Base-by-base conservation (phyloP, 92 coral and sea anemone species). In the Parazoanthus atlanticus region DNA sequence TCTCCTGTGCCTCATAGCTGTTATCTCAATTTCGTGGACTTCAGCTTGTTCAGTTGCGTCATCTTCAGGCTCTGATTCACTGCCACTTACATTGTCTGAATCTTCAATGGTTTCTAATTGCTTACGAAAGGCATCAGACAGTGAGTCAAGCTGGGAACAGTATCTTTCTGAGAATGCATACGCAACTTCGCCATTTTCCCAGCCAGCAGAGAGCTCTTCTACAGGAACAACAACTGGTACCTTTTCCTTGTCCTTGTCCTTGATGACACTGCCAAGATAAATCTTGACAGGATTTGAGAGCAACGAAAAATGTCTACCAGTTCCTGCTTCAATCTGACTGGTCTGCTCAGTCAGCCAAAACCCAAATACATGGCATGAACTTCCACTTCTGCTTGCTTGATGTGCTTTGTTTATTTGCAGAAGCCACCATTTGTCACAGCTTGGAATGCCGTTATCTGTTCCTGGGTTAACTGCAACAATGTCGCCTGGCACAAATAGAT, bases 361-460 rank as follows among this genome's bases (percentile, higher is more conserved):
- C 73, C 93, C 95, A 89, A 86, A 94, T 12, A 94, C 91, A 79
- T 89, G 94, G 67, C 94, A 94, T 0, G 90, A 94, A 76, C 72
- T 28, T 33, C 85, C 82, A 13, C 67, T 58, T 79, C 30, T 90
- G 32, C 34, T 80, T 19, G 90, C 38, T 16, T 52, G 21, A 46
- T 46, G 58, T 43, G 89, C 86, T 85, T 90, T 94, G 77, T 16
- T 40, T 40, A 92, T 64, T 69, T 93, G 96, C 13, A 90, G 89
- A 32, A 94, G 85, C 96, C 94, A 93, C 94, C 92, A 93, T 84
- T 93, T 92, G 29, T 92, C 94, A 21, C 90, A 92, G 43, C 89
- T 71, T n/a, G 97, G 95, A 56, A 94, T 84, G 0, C 91, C 94
- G 82, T 92, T 52, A 28, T 92, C 84, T 61, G 83, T 78, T 11